Conservation (phyloP, 2,888 invertebrate genomes). For the Pilophorus perplexus region DNA sequence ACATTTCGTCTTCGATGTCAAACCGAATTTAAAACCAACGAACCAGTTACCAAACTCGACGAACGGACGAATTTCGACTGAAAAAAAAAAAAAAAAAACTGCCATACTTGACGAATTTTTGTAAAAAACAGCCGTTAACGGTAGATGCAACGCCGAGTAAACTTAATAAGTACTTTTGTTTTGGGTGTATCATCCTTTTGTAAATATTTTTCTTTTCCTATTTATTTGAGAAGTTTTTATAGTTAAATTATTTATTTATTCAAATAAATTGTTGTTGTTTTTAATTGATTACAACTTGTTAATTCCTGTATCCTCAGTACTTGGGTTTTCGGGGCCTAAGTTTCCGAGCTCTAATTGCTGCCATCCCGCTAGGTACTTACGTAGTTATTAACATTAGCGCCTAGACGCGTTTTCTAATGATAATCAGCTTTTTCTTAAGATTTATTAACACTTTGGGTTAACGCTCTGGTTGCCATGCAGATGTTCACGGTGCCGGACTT, state of each 20-base stretch:
- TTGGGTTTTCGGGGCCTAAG: too few relatives aligned
- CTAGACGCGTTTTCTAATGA: too few relatives aligned
- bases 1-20: too few relatives aligned
- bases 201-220: constrained; percentile 10
- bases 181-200: constrained; percentile 38
- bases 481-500: too few relatives aligned
- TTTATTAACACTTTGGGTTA: too few relatives aligned
- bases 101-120: constrained; percentile 6
- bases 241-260: background rate
- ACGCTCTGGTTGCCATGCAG: too few relatives aligned
- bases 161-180: constrained; percentile 31
- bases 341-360: too few relatives aligned
- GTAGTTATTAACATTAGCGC: too few relatives aligned
- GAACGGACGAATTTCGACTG: background rate
- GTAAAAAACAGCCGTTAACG: background rate
- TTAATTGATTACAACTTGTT: too few relatives aligned
- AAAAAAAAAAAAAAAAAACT: constrained; percentile 2
- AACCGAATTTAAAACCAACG: background rate
- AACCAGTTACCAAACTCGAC: background rate
- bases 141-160: constrained; percentile 18
- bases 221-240: background rate
- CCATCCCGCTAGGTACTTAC: too few relatives aligned
- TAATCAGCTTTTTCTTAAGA: too few relatives aligned
- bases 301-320: too few relatives aligned
- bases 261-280: background rate